phyloP scores from a whole-genome alignment of 2,888 invertebrate species.

The Lochmaea crataegi region DNA sequence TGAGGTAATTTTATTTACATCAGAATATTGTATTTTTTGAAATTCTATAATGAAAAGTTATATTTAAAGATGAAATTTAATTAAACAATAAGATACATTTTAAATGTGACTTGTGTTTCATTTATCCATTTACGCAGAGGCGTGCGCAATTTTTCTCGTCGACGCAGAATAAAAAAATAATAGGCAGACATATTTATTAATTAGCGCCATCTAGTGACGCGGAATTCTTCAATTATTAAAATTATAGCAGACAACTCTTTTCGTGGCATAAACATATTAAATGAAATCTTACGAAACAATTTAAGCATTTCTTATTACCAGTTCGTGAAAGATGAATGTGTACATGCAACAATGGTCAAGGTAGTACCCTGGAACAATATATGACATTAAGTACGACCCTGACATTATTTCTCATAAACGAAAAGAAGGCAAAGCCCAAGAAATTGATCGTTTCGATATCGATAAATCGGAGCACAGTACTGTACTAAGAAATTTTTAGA shows the following conservation, averaged over 20 bases:
- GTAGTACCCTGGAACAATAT: constrained; percentile 17
- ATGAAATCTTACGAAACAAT: no score
- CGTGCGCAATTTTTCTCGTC: no score
- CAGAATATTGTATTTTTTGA: constrained; percentile 42
- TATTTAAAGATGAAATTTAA: constrained; percentile 38
- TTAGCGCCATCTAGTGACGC: no score
- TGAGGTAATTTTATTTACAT: constrained; percentile 34
- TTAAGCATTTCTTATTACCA: background rate
- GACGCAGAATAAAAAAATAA: no score
- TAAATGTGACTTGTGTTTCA: constrained; percentile 22
- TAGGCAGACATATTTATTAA: no score
- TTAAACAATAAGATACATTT: constrained; percentile 30
- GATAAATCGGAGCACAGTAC: background rate
- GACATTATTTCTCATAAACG: constrained; percentile 22
- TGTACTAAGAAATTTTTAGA: background rate
- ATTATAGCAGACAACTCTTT: no score
- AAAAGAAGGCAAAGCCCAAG: background rate
- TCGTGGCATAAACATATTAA: no score
- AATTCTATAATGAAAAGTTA: constrained; percentile 41
- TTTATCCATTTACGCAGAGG: background rate
- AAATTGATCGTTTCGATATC: background rate
- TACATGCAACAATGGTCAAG: constrained; percentile 1
- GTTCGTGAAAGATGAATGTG: constrained; percentile 2
- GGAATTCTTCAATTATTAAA: no score
- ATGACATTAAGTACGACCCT: constrained; percentile 19